These are phyloP conservation scores for Apostichopus parvimensis DNA, from an alignment of 35 echinoderm and acorn worm species.

Conservation along the genomic window DNA sequence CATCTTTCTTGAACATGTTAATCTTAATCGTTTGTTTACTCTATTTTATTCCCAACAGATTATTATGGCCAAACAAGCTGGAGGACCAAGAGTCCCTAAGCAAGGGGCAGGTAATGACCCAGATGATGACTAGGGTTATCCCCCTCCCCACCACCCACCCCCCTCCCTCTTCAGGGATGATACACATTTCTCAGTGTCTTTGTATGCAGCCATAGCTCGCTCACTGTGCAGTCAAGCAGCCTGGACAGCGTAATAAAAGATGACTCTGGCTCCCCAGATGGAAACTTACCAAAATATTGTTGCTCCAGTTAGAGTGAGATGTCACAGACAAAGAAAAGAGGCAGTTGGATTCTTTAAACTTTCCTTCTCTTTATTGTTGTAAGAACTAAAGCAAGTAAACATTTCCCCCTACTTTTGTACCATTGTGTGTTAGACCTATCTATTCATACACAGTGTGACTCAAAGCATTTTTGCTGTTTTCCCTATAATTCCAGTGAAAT, in stretches of 20 bases:
- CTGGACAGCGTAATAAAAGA: neutral
- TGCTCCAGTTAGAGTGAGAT: neutral
- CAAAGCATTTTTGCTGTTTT: too few species aligned
- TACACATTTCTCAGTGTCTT: slow-evolving; percentile 7
- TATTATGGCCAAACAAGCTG: slow-evolving; percentile 96
- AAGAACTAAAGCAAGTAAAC: too few species aligned
- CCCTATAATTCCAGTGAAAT: too few species aligned
- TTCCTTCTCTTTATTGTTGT: too few species aligned
- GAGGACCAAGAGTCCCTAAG: slow-evolving; percentile 81
- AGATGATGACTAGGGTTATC: slow-evolving; percentile 58
- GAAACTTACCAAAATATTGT: neutral
- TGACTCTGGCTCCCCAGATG: neutral
- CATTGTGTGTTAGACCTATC: too few species aligned
- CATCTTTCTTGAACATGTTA: too few species aligned
- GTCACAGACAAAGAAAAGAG: too few species aligned
- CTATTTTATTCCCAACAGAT: slow-evolving; percentile 66
- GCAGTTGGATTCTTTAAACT: too few species aligned
- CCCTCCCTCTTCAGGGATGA: neutral
- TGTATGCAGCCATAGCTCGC: neutral
- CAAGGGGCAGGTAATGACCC: slow-evolving; percentile 66
- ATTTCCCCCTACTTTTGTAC: too few species aligned
- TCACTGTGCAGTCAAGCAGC: neutral
- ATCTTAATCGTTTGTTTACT: neutral
- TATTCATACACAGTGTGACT: too few species aligned
- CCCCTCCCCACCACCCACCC: neutral